These are phyloP conservation scores for Nesogale talazaci DNA, from an alignment of 2,113 vertebrate species.

Conservation along the genomic window DNA sequence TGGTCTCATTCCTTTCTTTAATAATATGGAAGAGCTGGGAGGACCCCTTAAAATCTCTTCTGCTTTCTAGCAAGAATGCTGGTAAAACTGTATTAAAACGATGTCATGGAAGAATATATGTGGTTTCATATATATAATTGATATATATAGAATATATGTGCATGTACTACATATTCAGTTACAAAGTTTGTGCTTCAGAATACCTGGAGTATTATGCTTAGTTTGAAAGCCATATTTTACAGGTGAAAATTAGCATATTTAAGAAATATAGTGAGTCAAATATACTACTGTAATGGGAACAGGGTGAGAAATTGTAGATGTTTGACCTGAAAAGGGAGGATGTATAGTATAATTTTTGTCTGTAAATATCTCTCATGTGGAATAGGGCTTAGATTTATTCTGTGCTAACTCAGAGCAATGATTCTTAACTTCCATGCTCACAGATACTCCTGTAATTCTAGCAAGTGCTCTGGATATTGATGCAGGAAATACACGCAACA, in stretches of 20 bases:
- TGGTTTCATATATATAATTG: no score
- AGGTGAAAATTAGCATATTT: not conserved
- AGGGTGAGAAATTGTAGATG: not conserved
- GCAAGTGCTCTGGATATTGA: constrained; percentile 4
- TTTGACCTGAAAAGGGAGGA: constrained; percentile 9
- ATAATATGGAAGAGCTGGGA: not conserved
- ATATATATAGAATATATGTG: no score
- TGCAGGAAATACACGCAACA: not conserved
- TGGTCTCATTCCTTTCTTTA: not conserved
- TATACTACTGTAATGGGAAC: not conserved
- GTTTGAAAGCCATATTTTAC: not conserved
- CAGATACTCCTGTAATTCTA: constrained; percentile 19
- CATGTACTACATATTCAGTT: no score
- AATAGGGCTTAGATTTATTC: constrained; percentile 30
- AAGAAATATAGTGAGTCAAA: constrained; percentile 19
- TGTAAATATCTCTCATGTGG: constrained; percentile 1
- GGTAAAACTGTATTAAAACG: not conserved
- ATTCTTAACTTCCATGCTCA: not conserved
- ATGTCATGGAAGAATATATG: not conserved
- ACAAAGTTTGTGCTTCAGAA: not conserved
- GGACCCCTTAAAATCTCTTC: not conserved
- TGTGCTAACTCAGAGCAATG: not conserved
- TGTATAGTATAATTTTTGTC: not conserved
- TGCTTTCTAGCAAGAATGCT: constrained; percentile 17
- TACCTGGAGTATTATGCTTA: not conserved